Evolutionary conservation across 2,888 invertebrate genomes (phyloP), one percentile per base, ranked within the genome.

Genomic region (Xylophagus ater): DNA sequence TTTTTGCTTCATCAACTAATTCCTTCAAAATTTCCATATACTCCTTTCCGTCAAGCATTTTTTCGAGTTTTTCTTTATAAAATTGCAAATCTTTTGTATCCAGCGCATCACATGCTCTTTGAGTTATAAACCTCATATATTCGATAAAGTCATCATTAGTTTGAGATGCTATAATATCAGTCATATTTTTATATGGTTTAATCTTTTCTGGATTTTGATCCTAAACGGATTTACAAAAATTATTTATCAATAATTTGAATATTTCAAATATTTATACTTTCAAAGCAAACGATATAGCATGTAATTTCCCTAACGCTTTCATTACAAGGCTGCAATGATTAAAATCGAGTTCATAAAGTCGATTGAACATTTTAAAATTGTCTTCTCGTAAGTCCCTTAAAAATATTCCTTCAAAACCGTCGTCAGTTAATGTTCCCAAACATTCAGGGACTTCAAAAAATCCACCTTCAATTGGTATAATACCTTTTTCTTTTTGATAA

Each of bases 261-360:
- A 19, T 25, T 24, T 26, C 9, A 30, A 19, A 12, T 37, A 20
- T 4, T 17, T 7, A 44, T 46, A 59, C 54, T 34, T 49, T 55
- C 9, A 65, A 50, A 1, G 67, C 67, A 37, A 69, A 53, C 3
- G 69, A 68, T 4, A 68, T 51, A 0, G 69, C 70, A 47, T 70
- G 70, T 34, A 68, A 59, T 29, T 67, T 69, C 8, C 64, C 70
- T 26, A 70, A 58, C 5, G 60, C 56, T 37, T 58, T 54, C 43
- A 70, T 58, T 3, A 67, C 60, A 9, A 56, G 47, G 13, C 55
- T 55, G 3, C 65, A 59, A 46, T 62, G 57, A 4, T 65, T 58
- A 4, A 56, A 40, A 6, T 59, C 53, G 2, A 69, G 44, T 1
- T 60, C 58, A 19, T 59, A 52, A 25, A 61, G 60, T 37, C 69